Base-by-base conservation (phyloP, 1,140 invertebrate genomes). In the Drosophila albomicans region DNA sequence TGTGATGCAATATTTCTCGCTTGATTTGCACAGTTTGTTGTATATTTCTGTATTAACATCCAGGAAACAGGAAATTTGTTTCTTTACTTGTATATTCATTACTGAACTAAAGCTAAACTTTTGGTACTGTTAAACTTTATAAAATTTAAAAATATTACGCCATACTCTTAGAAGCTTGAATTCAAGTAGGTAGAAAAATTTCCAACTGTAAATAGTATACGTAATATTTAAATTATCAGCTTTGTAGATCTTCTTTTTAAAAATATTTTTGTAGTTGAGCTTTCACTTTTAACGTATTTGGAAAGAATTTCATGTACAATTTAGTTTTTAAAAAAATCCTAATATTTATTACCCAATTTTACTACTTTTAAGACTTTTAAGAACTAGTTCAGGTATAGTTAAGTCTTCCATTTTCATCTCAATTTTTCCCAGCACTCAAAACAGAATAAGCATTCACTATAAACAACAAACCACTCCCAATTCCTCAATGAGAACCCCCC, bases 401-500 rank as follows among this genome's bases (percentile, higher is more conserved):
- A 0, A 49, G 30, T 35, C 15, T 6, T 2, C 8, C 11, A 16
- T 13, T n/a, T 7, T 45, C 0, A 5, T n/a, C 35, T 57, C 15
- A 41, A 3, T 16, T 5, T 45, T 41, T 58, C 3, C 15, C 3
- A 20, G 16, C 43, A 49, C 15, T 25, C 48, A 16, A 10, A 49
- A n/a, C 10, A 69, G 30, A 63, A 49, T 49, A 25, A 54, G 51
- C 20, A 25, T 58, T 59, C 13, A 61, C 20, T 52, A 51, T 16
- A 61, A n/a, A 68, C n/a, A 68, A 61, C 8, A 32, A 41, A 57
- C 6, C 56, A 68, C 30, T 68, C 20, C 32, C 43, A 38, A 57
- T 54, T 54, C 51, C 7, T 54, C n/a, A 54, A 54, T 54, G 30
- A 54, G 51, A 52, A 28, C 28, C 28, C 51, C 28, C 25, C 0